phyloP scores from a whole-genome alignment of 2,113 vertebrate genomes.

The Osmerus mordax region DNA sequence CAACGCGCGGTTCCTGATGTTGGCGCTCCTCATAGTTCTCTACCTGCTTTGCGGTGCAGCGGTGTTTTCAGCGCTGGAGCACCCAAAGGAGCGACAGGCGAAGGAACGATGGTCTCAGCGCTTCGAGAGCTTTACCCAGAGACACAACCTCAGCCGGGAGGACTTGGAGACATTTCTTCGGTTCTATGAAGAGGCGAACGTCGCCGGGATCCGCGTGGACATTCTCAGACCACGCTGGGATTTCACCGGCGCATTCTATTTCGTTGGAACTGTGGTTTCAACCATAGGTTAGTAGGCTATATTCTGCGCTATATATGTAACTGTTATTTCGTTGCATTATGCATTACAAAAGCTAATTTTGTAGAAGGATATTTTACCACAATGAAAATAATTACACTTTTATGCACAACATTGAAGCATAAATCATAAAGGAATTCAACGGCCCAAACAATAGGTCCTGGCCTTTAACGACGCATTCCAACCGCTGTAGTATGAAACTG shows the following conservation, averaged over 20 bases:
- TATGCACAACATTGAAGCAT: too few relatives aligned
- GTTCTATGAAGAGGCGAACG: conserved; percentile 74
- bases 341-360: background rate
- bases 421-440: too few relatives aligned
- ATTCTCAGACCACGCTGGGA: conserved; percentile 77
- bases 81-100: conserved; percentile 71
- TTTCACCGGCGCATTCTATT: conserved; percentile 82
- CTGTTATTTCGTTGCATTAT: background rate
- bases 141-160: conserved; percentile 72
- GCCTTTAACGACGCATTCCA: too few relatives aligned
- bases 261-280: conserved; percentile 83
- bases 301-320: background rate
- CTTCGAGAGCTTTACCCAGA: conserved; percentile 73
- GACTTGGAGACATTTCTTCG: conserved; percentile 74
- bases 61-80: conserved; percentile 80
- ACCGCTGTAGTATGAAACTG: too few relatives aligned
- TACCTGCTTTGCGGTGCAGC: conserved; percentile 72
- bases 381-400: too few relatives aligned
- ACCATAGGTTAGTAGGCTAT: conserved; percentile 75
- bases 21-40: conserved; percentile 72
- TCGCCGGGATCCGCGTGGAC: conserved; percentile 76
- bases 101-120: conserved; percentile 75
- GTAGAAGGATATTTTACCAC: too few relatives aligned
- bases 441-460: too few relatives aligned
- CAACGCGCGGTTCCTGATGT: conserved; percentile 77